These are phyloP conservation scores for Setipinna tenuifilis DNA, from an alignment of 2,797 vertebrate genomes.

Conservation along the genomic window DNA sequence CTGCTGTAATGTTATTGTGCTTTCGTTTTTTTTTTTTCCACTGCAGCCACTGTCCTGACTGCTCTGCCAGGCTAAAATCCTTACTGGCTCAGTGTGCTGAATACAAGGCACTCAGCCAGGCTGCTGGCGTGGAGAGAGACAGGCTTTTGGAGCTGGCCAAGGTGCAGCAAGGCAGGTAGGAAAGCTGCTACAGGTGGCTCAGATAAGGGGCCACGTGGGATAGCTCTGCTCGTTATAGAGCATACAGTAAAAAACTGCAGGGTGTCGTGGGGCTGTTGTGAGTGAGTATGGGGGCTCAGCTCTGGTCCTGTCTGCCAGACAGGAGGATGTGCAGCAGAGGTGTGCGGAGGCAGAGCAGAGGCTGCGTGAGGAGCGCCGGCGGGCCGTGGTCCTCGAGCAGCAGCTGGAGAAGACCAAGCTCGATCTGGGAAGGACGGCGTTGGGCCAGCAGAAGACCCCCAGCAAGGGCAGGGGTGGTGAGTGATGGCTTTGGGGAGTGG, in stretches of 20 bases:
- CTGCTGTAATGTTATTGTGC: background rate
- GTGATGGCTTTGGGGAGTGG: background rate
- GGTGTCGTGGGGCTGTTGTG: background rate
- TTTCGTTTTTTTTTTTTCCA: background rate
- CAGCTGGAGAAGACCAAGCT: slow-evolving; percentile 71
- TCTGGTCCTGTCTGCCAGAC: slow-evolving; percentile 62
- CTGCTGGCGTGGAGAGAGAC: slow-evolving; percentile 75
- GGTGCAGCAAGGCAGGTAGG: slow-evolving; percentile 62
- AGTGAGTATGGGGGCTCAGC: background rate
- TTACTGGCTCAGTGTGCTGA: slow-evolving; percentile 72
- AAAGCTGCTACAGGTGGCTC: background rate
- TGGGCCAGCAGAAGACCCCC: slow-evolving; percentile 28
- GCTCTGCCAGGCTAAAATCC: slow-evolving; percentile 53
- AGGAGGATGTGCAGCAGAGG: slow-evolving; percentile 67
- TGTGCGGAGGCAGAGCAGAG: slow-evolving; percentile 73
- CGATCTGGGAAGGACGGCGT: slow-evolving; percentile 58
- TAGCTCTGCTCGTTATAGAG: background rate
- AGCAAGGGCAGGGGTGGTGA: slow-evolving; percentile 21
- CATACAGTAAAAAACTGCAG: background rate
- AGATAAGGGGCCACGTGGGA: background rate
- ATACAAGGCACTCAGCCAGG: slow-evolving; percentile 74
- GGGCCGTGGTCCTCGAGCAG: slow-evolving; percentile 60
- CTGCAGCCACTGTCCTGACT: background rate
- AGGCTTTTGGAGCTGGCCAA: slow-evolving; percentile 76
- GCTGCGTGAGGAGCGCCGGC: slow-evolving; percentile 70